Evolutionary conservation across 2,888 invertebrate species (phyloP).

Genomic region (Pristionchus mayeri): DNA sequence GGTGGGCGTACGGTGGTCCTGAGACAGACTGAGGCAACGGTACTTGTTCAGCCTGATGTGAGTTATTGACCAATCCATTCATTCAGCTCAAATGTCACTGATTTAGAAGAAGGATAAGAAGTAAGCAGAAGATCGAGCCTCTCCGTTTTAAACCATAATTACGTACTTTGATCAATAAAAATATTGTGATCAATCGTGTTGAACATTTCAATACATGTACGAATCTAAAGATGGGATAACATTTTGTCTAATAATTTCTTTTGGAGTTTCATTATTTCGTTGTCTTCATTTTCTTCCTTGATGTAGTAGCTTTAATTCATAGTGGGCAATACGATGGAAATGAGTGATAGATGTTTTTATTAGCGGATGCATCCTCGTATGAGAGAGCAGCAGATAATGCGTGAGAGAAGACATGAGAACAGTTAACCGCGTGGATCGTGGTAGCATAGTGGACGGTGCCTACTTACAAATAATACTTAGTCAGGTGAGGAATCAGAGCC

Average conservation of each 20-base stretch:
- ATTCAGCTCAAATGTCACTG: not conserved
- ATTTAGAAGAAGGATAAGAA: constrained; percentile 21
- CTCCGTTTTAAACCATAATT: not conserved
- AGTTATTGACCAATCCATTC: not conserved
- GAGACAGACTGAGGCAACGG: constrained; percentile 4
- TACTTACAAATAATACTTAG: constrained; percentile 37
- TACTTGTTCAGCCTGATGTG: constrained; percentile 29
- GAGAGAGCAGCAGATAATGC: constrained; percentile 19
- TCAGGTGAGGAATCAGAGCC: constrained; percentile 26
- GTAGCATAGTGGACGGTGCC: constrained; percentile 21
- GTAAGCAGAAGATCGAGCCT: not conserved
- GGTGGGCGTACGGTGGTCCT: constrained; percentile 34
- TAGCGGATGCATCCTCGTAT: constrained; percentile 2
- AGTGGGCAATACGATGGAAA: too few relatives aligned
- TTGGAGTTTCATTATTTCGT: too few relatives aligned
- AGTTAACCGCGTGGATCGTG: constrained; percentile 22
- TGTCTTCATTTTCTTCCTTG: too few relatives aligned
- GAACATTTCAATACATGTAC: too few relatives aligned
- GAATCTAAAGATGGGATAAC: too few relatives aligned
- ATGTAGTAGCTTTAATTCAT: too few relatives aligned
- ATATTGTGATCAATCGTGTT: not conserved
- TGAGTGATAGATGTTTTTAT: too few relatives aligned
- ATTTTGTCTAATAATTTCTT: too few relatives aligned
- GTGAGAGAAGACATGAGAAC: constrained; percentile 1
- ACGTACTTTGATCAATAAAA: constrained; percentile 6